Base-by-base conservation (phyloP, 2,113 vertebrate genomes). In the Corythornis vintsioides region DNA sequence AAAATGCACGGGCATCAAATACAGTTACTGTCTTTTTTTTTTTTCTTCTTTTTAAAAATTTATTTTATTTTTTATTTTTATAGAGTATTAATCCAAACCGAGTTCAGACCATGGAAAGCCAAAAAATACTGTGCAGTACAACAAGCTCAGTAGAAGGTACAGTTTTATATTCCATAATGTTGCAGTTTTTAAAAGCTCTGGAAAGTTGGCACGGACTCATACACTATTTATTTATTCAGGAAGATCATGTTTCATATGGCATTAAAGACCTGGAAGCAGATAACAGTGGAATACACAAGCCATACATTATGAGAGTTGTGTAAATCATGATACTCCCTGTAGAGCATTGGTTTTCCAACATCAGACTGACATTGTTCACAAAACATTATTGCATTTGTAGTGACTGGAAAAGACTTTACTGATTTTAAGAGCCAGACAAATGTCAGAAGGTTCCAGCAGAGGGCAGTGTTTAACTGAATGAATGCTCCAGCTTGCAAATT, bases 61-160 rank as follows among this genome's bases (percentile, higher is more conserved):
- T 33, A 33, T 33, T 33, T 33, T 33, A 33, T 48, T 70, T 43
- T 56, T 45, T 42, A 52, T 78, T 85, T 90, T 85, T 75, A 45
- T 94, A 98, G 97, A 87, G 72, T 89, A 85, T 97, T 90, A 89
- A 86, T 92, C 89, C 95, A 71, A 95, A 94, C 76, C 92, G 93
- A 82, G 33, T 86, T 81, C 94, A 75, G 67, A 42, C 75, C 70
- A 72, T 95, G 78, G 91, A 93, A 94, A 56, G 59, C 92, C 47
- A 59, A 76, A 77, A 94, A 64, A 85, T 96, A 76, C 90, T 80
- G 45, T 95, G 82, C 45, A 88, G 55, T 61, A 88, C 92, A 93
- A 43, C 88, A 61, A 16, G 18, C 50, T 89, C 77, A 69, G 52
- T 88, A 88, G 95, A 96, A 97, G 97, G 97, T 98, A 97, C 8